These are phyloP conservation scores for Opisthograptis luteolata DNA, from an alignment of 2,888 invertebrate species.

Conservation along the genomic window DNA sequence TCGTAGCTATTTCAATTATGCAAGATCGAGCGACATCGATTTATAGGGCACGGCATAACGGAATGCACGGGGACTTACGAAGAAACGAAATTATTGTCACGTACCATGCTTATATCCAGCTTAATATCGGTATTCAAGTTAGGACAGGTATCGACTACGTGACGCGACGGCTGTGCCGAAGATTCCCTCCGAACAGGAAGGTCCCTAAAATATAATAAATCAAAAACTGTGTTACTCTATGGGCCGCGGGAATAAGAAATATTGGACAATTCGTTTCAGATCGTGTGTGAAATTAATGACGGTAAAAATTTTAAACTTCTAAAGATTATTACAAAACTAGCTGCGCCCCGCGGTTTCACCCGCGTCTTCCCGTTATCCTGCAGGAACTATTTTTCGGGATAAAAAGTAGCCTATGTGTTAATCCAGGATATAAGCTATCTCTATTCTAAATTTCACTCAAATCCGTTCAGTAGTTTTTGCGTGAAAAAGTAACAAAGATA, in stretches of 20 bases:
- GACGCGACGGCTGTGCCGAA: slow-evolving; percentile 42
- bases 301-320: not conserved
- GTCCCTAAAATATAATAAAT: slow-evolving; percentile 48
- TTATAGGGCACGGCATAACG: slow-evolving; percentile 16
- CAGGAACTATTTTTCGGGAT: no score
- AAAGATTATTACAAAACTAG: no score
- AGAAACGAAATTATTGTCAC: slow-evolving; percentile 34
- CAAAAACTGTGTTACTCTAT: slow-evolving; percentile 46
- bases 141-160: slow-evolving; percentile 54
- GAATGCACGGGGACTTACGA: slow-evolving; percentile 27
- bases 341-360: no score
- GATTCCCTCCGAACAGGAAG: slow-evolving; percentile 49
- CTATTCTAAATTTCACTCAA: no score
- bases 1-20: slow-evolving; percentile 24
- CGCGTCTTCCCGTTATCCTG: no score
- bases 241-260: slow-evolving; percentile 19
- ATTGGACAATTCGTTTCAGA: slow-evolving; percentile 39
- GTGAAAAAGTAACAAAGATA: no score
- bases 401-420: no score
- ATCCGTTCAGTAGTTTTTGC: no score
- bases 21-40: slow-evolving; percentile 12
- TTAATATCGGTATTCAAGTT: slow-evolving; percentile 38
- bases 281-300: slow-evolving; percentile 34
- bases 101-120: slow-evolving; percentile 33
- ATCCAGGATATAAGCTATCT: no score